phyloP scores from a whole-genome alignment of 2,888 invertebrate genomes.

The Drosophila pullipes region DNA sequence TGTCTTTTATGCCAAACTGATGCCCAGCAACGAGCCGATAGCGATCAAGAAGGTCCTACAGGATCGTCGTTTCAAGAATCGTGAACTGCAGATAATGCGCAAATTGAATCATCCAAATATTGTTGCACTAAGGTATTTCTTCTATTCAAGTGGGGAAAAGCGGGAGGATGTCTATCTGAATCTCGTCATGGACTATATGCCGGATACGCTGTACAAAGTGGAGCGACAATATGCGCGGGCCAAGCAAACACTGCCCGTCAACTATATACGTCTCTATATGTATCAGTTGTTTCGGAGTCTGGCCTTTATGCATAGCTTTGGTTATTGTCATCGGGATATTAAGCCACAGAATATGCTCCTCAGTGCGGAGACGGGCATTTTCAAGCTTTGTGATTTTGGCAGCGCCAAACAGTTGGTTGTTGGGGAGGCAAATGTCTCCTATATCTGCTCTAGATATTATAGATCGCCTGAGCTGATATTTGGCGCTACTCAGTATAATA shows the following conservation, averaged over 20 bases:
- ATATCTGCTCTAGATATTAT: conserved; percentile 99
- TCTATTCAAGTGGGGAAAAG: conserved; percentile 99
- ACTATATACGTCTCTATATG: conserved; percentile 99
- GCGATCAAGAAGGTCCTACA: conserved; percentile 99
- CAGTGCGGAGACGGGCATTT: conserved; percentile 97
- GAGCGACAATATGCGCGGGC: conserved; percentile 99
- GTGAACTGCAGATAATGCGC: conserved; percentile 99
- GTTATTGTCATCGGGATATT: conserved; percentile 99
- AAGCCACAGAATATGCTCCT: conserved; percentile 99
- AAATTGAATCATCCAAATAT: conserved; percentile 99
- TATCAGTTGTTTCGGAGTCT: conserved; percentile 99
- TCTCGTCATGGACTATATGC: conserved; percentile 99
- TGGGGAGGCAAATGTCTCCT: conserved; percentile 99
- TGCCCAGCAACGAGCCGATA: conserved; percentile 97
- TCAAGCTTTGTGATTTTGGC: conserved; percentile 99
- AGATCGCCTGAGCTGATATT: conserved; percentile 99
- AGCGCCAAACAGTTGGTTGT: conserved; percentile 98
- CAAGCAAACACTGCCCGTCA: conserved; percentile 99
- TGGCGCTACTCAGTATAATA: conserved; percentile 98
- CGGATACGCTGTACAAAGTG: conserved; percentile 99
- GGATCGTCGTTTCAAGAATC: conserved; percentile 99
- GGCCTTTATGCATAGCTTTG: conserved; percentile 99
- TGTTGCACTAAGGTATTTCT: conserved; percentile 99
- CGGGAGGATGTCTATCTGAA: conserved; percentile 99
- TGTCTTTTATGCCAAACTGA: conserved; percentile 98